Base-by-base conservation (phyloP, 2,888 invertebrate species). In the Iphiclides podalirius region DNA sequence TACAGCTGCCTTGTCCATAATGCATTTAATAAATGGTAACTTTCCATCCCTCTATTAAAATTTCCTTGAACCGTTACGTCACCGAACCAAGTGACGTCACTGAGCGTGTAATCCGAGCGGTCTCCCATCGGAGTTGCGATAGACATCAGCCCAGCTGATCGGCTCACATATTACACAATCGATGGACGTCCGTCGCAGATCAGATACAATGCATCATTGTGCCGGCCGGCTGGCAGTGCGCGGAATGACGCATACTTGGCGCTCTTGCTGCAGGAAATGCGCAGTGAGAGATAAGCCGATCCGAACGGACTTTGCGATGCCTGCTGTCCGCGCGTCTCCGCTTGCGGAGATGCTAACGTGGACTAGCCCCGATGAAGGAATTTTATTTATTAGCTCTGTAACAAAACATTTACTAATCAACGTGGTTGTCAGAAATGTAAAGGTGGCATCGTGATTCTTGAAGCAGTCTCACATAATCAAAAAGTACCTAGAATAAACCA, bases 271-370 rank as follows among this genome's bases (percentile, higher is more conserved):
- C 72, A 69, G 84, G 84, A 85, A 85, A 84, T 84, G 85, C 82
- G 72, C 79, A 76, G 70, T 70, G 78, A 70, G 79, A 76, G 87
- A 87, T 87, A 87, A 87, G 86, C 85, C 79, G 75, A 72, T 74
- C 76, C 75, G 69, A 84, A 67, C 84, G 84, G 86, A 85, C 86
- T 87, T 80, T 85, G 83, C 79, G 81, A 83, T 81, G 84, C 79
- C 84, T 82, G 79, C 81, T 83, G 85, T 85, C 85, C 84, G 83
- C 83, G 80, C 75, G 77, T 75, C 82, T 80, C 80, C 75, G 76
- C 54, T 60, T 15, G 2, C 16, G 61, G 41, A 4, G 9, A 56
- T 16, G 16, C 15, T 68, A 60, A 48, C 58, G 57, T 70, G 75
- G 83, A 83, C 55, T 2, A 11, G n/a, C 31, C 31, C n/a, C 20